Percentiles rank a stretch among this genome's conserved stretches.
These are phyloP conservation scores for Brachionichthys hirsutus DNA, from an alignment of 2,113 vertebrate species.

Conservation along the genomic window DNA sequence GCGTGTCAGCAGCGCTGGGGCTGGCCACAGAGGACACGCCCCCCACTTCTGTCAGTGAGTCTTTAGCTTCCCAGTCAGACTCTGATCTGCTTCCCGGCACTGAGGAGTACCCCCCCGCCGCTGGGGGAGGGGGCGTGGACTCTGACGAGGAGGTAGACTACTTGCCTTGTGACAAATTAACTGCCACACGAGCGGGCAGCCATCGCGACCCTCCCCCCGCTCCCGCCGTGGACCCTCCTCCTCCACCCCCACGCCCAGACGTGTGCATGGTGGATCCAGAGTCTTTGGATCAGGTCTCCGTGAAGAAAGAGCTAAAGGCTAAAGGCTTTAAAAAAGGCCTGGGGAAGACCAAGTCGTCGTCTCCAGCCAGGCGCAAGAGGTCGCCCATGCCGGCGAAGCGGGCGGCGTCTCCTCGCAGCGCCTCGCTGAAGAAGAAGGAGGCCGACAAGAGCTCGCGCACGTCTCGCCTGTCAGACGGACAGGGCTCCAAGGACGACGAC, in stretches of 20 bases:
- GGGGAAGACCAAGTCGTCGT: conserved; percentile 86
- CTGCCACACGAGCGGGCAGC: conserved; percentile 65
- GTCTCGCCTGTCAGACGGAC: conserved; percentile 75
- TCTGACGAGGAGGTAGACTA: conserved; percentile 94
- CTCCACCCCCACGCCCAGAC: conserved; percentile 87
- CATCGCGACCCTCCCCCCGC: conserved; percentile 88
- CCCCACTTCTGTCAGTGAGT: conserved; percentile 92
- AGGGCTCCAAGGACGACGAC: conserved; percentile 84
- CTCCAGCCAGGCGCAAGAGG: conserved; percentile 86
- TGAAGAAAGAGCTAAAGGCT: conserved; percentile 90
- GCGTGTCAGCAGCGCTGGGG: conserved; percentile 58
- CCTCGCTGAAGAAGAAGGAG: conserved; percentile 82
- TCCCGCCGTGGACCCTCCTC: conserved; percentile 86
- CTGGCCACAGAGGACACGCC: conserved; percentile 88
- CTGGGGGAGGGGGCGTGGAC: conserved; percentile 84
- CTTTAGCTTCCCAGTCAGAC: conserved; percentile 91
- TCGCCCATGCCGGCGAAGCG: conserved; percentile 86
- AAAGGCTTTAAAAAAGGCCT: conserved; percentile 83
- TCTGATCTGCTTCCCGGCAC: conserved; percentile 89
- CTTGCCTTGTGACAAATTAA: conserved; percentile 88
- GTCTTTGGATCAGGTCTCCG: conserved; percentile 75
- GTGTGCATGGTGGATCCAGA: conserved; percentile 98
- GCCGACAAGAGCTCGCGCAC: conserved; percentile 79
- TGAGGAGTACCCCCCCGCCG: conserved; percentile 89
- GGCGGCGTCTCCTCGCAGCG: conserved; percentile 75